phyloP scores from a whole-genome alignment of 2,888 invertebrate species.

The Drosophila percnosoma region DNA sequence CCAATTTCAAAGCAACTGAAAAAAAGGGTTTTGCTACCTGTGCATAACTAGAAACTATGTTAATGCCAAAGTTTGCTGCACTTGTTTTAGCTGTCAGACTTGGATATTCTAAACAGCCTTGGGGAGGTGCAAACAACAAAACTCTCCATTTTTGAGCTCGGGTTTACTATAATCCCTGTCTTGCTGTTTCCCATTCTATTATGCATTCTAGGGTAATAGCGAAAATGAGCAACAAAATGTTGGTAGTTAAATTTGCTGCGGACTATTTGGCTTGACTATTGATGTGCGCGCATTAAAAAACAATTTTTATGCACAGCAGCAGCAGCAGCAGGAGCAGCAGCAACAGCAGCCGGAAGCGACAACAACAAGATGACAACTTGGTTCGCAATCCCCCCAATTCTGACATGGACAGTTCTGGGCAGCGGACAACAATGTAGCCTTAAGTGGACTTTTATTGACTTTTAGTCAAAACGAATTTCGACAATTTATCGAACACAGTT shows the following conservation, averaged over 20 bases:
- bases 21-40: slow-evolving; percentile 26
- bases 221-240: slow-evolving; percentile 65
- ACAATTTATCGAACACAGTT: slow-evolving; percentile 77
- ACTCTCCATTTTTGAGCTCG: slow-evolving; percentile 13
- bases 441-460: slow-evolving; percentile 80
- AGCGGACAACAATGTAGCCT: slow-evolving; percentile 75
- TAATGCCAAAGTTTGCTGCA: slow-evolving; percentile 24
- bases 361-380: slow-evolving; percentile 41
- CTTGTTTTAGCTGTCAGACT: slow-evolving; percentile 27
- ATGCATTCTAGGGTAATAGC: slow-evolving; percentile 20
- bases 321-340: slow-evolving; percentile 25
- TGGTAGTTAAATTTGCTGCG: slow-evolving; percentile 75
- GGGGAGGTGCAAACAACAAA: slow-evolving; percentile 16
- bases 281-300: slow-evolving; percentile 80
- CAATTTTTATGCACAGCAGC: slow-evolving; percentile 71
- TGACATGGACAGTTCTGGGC: slow-evolving; percentile 39
- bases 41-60: slow-evolving; percentile 35
- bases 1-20: slow-evolving; percentile 25
- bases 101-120: background rate
- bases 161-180: background rate
- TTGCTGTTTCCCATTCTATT: background rate
- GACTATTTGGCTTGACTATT: slow-evolving; percentile 80
- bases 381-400: background rate
- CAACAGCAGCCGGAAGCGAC: slow-evolving; percentile 23
- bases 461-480: slow-evolving; percentile 80